Evolutionary conservation across 2,797 vertebrate species (phyloP), one percentile per base, ranked within the genome.

Genomic region (Eulemur rubriventer): DNA sequence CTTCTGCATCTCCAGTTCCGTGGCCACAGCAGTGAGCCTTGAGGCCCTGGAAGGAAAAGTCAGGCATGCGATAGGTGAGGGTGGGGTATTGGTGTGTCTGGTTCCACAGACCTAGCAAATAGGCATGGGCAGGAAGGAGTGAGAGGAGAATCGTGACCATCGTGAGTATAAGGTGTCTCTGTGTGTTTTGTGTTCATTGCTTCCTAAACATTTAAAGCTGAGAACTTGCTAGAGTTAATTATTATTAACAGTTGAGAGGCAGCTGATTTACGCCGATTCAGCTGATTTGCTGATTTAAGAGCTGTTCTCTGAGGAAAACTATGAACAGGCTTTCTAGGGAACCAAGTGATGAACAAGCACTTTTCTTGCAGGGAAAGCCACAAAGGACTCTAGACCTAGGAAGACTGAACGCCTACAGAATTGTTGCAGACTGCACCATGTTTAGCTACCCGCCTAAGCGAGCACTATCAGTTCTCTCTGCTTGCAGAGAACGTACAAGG

Each of bases 221-320:
- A 84, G 75, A 76, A 63, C 9, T 84, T 80, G 67, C 59, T 78
- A 28, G 61, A 86, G 70, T 83, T 96, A 57, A 93, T 95, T 85
- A 91, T 95, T 93, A 92, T 83, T 93, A 96, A 78, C 17, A 88
- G 35, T 33, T 33, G 59, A 89, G 57, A 95, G 59, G 43, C 22
- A 87, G 50, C 52, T 82, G 73, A 86, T 86, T 85, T 80, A 38
- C 7, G 57, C 78, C 48, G 48, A 92, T 43, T 61, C 93, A 83
- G 70, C 67, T 79, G 55, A 72, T 81, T 88, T 46, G 65, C 67
- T 70, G 59, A 72, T 78, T 84, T 46, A 83, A 83, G 55, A 94
- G 30, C 52, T 76, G 30, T 69, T 95, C 88, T 96, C 83, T 65
- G 86, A 73, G 81, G 33, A 89, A 61, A 88, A 22, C 24, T 55